Evolutionary conservation across 1,140 invertebrate species (phyloP).

Genomic region (Mya arenaria): DNA sequence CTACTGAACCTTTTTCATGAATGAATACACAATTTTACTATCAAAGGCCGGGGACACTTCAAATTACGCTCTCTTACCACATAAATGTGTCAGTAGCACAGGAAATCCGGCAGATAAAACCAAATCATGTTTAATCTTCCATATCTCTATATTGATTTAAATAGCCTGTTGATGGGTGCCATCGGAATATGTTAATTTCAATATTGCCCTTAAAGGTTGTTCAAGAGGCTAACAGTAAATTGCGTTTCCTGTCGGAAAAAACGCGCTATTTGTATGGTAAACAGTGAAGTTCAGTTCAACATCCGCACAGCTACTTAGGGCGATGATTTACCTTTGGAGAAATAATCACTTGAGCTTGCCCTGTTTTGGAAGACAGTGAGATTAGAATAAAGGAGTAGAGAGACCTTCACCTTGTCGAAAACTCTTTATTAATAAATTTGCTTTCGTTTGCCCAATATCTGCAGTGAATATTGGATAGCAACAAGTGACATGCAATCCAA

Average conservation of each 20-base stretch:
- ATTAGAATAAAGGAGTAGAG: no score
- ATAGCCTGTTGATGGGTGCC: background rate
- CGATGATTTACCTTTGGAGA: no score
- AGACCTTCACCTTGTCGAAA: no score
- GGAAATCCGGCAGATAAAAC: constrained; percentile 50
- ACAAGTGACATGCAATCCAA: no score
- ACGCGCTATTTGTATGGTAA: no score
- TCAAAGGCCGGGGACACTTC: background rate
- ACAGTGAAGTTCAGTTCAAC: no score
- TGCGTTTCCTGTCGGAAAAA: background rate
- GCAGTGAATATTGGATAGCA: no score
- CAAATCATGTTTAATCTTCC: constrained; percentile 33
- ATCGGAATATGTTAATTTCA: background rate
- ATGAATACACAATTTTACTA: background rate
- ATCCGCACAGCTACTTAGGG: no score
- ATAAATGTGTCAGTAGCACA: constrained; percentile 41
- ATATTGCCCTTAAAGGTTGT: background rate
- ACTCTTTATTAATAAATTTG: no score
- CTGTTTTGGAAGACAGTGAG: no score
- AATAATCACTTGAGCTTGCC: no score
- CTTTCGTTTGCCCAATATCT: no score
- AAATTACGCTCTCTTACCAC: background rate
- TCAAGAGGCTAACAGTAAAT: background rate
- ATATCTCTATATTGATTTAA: constrained; percentile 52
- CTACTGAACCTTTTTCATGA: background rate